phyloP scores from a whole-genome alignment of 2,113 vertebrate species.

The Pollimyrus isidori region DNA sequence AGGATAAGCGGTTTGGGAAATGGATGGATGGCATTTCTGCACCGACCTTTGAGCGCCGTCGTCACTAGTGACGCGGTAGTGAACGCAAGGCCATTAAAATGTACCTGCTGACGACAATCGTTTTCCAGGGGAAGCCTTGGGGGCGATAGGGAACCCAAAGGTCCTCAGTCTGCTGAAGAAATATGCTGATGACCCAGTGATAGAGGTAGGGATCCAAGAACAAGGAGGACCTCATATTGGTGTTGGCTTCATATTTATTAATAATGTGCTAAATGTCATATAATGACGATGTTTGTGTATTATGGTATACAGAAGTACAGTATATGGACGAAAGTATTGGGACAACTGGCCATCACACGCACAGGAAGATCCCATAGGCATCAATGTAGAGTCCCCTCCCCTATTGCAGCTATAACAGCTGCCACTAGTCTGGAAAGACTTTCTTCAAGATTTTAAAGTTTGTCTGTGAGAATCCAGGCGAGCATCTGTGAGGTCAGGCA shows the following conservation, averaged over 20 bases:
- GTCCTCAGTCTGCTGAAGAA: slow-evolving; percentile 75
- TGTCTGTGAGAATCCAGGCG: neutral
- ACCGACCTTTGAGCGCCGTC: neutral
- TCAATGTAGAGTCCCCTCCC: neutral
- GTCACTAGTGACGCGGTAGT: neutral
- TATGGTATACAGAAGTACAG: neutral
- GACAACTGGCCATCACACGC: neutral
- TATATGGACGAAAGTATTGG: neutral
- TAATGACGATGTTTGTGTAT: neutral
- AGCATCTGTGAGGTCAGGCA: neutral
- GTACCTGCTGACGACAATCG: neutral
- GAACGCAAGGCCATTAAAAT: neutral
- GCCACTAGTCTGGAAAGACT: neutral
- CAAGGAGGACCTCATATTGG: neutral
- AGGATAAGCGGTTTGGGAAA: too few species aligned
- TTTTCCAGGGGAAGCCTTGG: slow-evolving; percentile 80
- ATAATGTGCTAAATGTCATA: neutral
- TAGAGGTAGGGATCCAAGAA: slow-evolving; percentile 61
- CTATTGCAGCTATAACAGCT: neutral
- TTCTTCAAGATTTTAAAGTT: neutral
- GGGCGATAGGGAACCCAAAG: slow-evolving; percentile 74
- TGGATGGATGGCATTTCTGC: too few species aligned
- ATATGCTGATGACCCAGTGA: slow-evolving; percentile 72
- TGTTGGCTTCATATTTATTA: neutral
- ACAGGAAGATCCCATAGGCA: neutral